Evolutionary conservation across 2,888 invertebrate species (phyloP).

Genomic region (Ypsolopha sequella): DNA sequence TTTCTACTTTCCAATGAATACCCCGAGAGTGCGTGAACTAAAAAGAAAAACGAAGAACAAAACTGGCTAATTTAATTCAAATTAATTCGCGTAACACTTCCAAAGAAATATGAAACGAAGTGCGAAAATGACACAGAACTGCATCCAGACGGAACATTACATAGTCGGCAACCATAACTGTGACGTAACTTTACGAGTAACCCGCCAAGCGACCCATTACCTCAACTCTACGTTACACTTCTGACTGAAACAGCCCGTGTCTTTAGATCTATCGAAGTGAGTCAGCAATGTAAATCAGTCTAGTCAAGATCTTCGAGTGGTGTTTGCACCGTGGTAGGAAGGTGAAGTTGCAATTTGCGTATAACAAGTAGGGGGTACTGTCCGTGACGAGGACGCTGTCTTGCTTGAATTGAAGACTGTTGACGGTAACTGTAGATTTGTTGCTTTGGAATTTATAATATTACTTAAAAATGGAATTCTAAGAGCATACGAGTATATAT

Average conservation of each 20-base stretch:
- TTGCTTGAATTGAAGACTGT: not conserved
- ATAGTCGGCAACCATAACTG: slow-evolving; percentile 24
- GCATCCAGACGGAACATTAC: slow-evolving; percentile 50
- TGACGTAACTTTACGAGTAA: slow-evolving; percentile 37
- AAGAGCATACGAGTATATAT: too few relatives aligned
- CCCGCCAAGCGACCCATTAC: not conserved
- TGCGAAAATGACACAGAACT: slow-evolving; percentile 26
- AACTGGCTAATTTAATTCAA: too few relatives aligned
- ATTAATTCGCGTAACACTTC: not conserved
- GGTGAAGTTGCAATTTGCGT: slow-evolving; percentile 19
- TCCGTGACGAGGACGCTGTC: not conserved
- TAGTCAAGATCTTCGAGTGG: slow-evolving; percentile 1
- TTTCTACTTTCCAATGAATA: too few relatives aligned
- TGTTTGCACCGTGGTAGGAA: slow-evolving; percentile 13
- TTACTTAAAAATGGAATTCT: too few relatives aligned
- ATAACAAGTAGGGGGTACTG: slow-evolving; percentile 1
- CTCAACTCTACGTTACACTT: slow-evolving; percentile 20
- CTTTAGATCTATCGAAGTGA: slow-evolving; percentile 13
- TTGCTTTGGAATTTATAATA: not conserved
- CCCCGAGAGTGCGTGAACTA: too few relatives aligned
- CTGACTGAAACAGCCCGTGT: slow-evolving; percentile 22
- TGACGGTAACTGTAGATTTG: not conserved
- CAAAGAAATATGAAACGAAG: slow-evolving; percentile 5
- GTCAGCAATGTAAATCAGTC: slow-evolving; percentile 24
- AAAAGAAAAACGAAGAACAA: too few relatives aligned